Conservation (phyloP, 2,888 invertebrate species). For the Meghimatium bilineatum region DNA sequence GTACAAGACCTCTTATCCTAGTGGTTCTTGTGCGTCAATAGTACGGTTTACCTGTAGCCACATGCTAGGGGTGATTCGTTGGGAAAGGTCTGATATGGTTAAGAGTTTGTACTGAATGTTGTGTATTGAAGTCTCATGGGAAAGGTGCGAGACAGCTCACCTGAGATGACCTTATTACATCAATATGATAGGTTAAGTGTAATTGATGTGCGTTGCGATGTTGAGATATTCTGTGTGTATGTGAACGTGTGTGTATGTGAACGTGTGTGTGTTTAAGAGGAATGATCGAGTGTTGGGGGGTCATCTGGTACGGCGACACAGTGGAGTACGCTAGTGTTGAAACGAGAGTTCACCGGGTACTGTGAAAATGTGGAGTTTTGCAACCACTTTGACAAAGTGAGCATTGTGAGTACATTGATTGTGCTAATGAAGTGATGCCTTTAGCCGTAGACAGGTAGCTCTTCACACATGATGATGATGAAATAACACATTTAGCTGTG, state of each 20-base stretch:
- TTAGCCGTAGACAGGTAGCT: no score
- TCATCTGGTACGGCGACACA: background rate
- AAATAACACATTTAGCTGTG: no score
- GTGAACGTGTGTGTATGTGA: no score
- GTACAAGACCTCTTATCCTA: background rate
- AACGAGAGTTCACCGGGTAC: background rate
- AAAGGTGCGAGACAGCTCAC: background rate
- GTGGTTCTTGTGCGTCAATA: background rate
- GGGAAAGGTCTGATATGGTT: background rate
- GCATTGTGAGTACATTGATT: no score
- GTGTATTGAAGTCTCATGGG: constrained; percentile 9
- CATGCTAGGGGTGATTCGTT: background rate
- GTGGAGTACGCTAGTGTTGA: background rate
- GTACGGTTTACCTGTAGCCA: background rate
- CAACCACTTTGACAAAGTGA: background rate
- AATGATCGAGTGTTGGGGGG: background rate
- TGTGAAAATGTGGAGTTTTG: background rate
- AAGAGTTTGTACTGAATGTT: background rate
- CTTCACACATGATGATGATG: no score
- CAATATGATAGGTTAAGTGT: background rate
- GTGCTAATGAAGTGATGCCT: no score
- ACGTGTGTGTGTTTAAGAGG: no score
- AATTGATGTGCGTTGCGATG: background rate
- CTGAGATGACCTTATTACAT: background rate
- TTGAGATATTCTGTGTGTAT: background rate